phyloP scores from a whole-genome alignment of 1,140 invertebrate genomes.

The Drosophila pectinifera region DNA sequence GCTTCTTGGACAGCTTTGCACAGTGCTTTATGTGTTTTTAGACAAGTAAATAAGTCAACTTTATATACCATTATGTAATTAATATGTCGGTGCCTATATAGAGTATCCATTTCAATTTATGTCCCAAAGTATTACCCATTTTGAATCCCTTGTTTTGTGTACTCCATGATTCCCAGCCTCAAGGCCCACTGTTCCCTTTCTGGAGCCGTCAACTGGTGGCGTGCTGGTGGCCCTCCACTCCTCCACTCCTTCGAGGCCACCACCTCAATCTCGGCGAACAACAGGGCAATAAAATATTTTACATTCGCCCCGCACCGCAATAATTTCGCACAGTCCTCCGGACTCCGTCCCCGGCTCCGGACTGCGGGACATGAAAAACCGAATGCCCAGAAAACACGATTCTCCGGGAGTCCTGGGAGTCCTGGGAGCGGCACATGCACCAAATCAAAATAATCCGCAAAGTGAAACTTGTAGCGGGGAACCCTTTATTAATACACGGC shows the following conservation, averaged over 20 bases:
- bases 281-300: slow-evolving; percentile 74
- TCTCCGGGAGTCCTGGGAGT: not conserved
- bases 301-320: slow-evolving; percentile 54
- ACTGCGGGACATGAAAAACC: not conserved
- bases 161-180: accelerated
- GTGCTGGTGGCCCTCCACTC: not conserved
- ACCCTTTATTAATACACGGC: slow-evolving; percentile 10
- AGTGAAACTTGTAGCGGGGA: slow-evolving; percentile 15
- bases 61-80: too few species aligned
- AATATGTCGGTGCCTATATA: too few species aligned
- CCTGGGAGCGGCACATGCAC: slow-evolving; percentile 2
- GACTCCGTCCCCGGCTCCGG: too few species aligned
- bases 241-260: not conserved
- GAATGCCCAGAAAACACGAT: slow-evolving; percentile 11
- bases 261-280: slow-evolving; percentile 36
- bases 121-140: not conserved
- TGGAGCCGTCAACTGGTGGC: slow-evolving; percentile 9
- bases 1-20: not conserved
- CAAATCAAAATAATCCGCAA: slow-evolving; percentile 22
- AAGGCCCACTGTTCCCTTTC: not conserved
- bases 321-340: slow-evolving; percentile 43
- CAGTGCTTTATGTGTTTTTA: too few species aligned
- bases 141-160: not conserved
- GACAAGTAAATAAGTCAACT: too few species aligned
- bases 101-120: too few species aligned